Evolutionary conservation across 2,888 invertebrate genomes (phyloP).

Genomic region (Torymus auratus): DNA sequence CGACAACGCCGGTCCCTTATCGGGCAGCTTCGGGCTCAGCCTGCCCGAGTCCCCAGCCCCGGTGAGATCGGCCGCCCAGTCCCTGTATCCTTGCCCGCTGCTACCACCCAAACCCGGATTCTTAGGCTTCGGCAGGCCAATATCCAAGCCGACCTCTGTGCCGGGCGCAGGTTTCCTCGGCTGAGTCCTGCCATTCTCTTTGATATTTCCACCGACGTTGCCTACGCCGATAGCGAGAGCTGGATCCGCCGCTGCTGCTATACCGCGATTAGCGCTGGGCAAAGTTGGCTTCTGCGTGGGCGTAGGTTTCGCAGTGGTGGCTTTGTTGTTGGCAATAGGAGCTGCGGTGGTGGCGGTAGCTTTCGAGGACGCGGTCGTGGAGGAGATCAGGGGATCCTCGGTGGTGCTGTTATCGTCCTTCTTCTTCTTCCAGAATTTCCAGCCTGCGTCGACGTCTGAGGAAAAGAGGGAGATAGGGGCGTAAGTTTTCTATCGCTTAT

Average conservation of each 20-base stretch:
- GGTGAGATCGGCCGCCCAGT: slow-evolving; percentile 71
- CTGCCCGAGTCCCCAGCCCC: slow-evolving; percentile 68
- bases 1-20: slow-evolving; percentile 63
- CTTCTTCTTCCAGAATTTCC: slow-evolving; percentile 73
- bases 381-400: neutral
- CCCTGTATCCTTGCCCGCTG: slow-evolving; percentile 67
- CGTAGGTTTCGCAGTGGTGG: neutral
- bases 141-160: slow-evolving; percentile 72
- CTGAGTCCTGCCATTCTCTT: slow-evolving; percentile 62
- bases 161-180: slow-evolving; percentile 69
- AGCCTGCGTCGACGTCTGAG: slow-evolving; percentile 58
- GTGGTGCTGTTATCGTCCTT: slow-evolving; percentile 57
- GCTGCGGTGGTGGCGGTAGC: slow-evolving; percentile 24
- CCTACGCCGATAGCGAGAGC: slow-evolving; percentile 68
- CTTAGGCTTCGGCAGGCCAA: slow-evolving; percentile 61
- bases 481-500: too few relatives aligned
- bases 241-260: slow-evolving; percentile 67
- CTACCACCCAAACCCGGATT: slow-evolving; percentile 63
- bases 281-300: slow-evolving; percentile 18
- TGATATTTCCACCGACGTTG: slow-evolving; percentile 63
- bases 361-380: slow-evolving; percentile 47
- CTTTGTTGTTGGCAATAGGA: neutral
- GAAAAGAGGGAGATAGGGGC: too few relatives aligned
- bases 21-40: slow-evolving; percentile 64
- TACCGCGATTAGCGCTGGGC: slow-evolving; percentile 61